phyloP scores from a whole-genome alignment of 92 coral and sea anemone species.

The Isaurus tuberculatus region DNA sequence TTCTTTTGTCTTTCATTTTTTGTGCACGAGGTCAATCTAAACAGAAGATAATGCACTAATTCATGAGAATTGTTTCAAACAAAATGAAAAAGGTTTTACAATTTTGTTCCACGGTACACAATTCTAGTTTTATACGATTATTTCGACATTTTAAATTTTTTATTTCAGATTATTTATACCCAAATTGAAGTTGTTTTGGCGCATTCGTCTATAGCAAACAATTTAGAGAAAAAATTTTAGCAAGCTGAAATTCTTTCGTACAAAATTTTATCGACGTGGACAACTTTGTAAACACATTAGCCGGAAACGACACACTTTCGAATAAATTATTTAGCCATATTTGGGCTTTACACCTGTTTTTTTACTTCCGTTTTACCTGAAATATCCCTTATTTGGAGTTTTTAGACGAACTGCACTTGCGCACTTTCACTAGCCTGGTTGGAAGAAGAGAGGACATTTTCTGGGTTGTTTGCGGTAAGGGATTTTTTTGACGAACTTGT shows the following conservation, averaged over 20 bases:
- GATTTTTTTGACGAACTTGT: conserved; percentile 22
- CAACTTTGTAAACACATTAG: conserved; percentile 23
- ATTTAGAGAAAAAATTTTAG: not conserved
- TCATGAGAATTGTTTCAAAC: too few species aligned
- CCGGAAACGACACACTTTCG: conserved; percentile 5
- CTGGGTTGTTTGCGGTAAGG: conserved; percentile 18
- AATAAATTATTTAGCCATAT: conserved; percentile 31
- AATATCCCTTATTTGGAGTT: conserved; percentile 39
- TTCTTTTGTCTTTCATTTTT: too few species aligned
- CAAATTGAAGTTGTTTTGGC: not conserved
- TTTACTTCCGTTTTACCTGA: conserved; percentile 38
- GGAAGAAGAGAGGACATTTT: conserved; percentile 19
- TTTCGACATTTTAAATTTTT: too few species aligned
- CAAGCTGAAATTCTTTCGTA: conserved; percentile 23
- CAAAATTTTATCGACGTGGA: conserved; percentile 36
- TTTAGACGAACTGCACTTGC: conserved; percentile 44
- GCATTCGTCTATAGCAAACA: not conserved
- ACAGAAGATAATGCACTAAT: too few species aligned
- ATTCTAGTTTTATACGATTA: too few species aligned
- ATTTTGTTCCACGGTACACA: too few species aligned
- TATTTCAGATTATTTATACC: not conserved
- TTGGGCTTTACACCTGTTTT: conserved; percentile 37
- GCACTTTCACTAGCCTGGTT: conserved; percentile 17
- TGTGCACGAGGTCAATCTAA: too few species aligned
- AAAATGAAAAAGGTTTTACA: too few species aligned